Base-by-base conservation (phyloP, 2,888 invertebrate species). In the Hyalella azteca region DNA sequence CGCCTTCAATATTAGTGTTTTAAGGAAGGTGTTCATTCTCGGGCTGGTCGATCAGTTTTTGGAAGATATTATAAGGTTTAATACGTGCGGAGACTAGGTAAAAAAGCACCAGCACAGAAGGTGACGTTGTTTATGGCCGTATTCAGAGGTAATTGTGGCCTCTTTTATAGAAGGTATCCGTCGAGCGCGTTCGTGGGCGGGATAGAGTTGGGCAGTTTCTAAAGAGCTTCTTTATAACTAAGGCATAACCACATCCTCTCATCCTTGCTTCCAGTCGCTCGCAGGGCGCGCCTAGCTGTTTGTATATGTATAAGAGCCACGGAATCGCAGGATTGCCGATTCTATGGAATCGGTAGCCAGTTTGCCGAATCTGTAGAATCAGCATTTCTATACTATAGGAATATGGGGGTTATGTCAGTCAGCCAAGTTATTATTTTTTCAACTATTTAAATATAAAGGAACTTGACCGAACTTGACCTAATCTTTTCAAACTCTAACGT, bases 1-100 rank as follows among this genome's bases (percentile, higher is more conserved):
- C 36, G 66, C 66, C 15, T n/a, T n/a, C n/a, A 13, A 19, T 66
- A 66, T 66, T 66, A 66, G 29, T 29, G 66, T 66, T n/a, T 66
- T 29, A 36, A 19, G 36, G 4, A 15, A 66, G 66, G 66, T 29
- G 29, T 66, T 36, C 36, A 66, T 32, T 66, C 29, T 66, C 36
- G 66, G 36, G 36, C 19, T 36, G 22, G 36, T 66, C 66, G 66
- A 66, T 66, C 36, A 66, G 66, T 66, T 66, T 66, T 36, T 19
- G 66, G 66, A 66, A 36, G 66, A 66, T 66, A 66, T 66, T 66
- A 66, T 66, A 36, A 66, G 22, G 66, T 66, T 66, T 66, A 36
- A 36, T 32, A 36, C 66, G 32, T 22, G 66, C 22, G 66, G 66
- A 66, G 66, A 36, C 36, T 36, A 36, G 36, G 36, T n/a, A n/a